Conservation (phyloP, 2,888 invertebrate species). For the Dendrolimus pini region DNA sequence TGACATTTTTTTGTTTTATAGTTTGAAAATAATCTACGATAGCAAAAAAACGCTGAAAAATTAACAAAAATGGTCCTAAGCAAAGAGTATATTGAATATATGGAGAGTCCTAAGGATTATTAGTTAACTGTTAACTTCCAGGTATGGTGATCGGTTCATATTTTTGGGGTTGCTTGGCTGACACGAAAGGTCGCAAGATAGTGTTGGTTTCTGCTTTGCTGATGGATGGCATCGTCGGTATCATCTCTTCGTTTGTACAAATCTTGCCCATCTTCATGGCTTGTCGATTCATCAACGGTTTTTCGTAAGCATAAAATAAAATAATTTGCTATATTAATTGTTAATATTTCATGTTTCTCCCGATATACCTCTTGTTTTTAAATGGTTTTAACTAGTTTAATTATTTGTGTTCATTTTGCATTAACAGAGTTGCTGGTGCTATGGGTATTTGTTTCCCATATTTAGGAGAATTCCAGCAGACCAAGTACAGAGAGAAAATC, state of each 20-base stretch:
- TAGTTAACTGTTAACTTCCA: conserved; percentile 26
- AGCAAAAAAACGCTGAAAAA: too few relatives aligned
- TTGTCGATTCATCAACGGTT: conserved; percentile 86
- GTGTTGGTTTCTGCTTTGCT: conserved; percentile 84
- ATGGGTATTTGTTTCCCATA: conserved; percentile 91
- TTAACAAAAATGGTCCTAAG: too few relatives aligned
- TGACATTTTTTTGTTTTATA: too few relatives aligned
- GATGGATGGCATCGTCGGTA: conserved; percentile 83
- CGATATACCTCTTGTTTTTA: too few relatives aligned
- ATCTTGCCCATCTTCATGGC: conserved; percentile 83
- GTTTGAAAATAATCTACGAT: too few relatives aligned
- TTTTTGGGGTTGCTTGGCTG: conserved; percentile 90
- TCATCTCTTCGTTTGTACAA: conserved; percentile 85
- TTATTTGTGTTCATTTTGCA: too few relatives aligned
- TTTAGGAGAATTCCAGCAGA: conserved; percentile 88
- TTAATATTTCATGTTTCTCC: too few relatives aligned
- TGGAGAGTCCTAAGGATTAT: too few relatives aligned
- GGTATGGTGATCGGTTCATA: conserved; percentile 90
- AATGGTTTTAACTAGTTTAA: too few relatives aligned
- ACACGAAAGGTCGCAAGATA: conserved; percentile 86
- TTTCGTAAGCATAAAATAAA: conserved; percentile 79
- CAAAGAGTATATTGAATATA: too few relatives aligned
- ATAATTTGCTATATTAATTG: neutral
- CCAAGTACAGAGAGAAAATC: conserved; percentile 86
- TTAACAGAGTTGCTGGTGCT: conserved; percentile 83